These are phyloP conservation scores for Drosophila nr. medialis DNA, from an alignment of 2,888 invertebrate genomes.

Conservation along the genomic window DNA sequence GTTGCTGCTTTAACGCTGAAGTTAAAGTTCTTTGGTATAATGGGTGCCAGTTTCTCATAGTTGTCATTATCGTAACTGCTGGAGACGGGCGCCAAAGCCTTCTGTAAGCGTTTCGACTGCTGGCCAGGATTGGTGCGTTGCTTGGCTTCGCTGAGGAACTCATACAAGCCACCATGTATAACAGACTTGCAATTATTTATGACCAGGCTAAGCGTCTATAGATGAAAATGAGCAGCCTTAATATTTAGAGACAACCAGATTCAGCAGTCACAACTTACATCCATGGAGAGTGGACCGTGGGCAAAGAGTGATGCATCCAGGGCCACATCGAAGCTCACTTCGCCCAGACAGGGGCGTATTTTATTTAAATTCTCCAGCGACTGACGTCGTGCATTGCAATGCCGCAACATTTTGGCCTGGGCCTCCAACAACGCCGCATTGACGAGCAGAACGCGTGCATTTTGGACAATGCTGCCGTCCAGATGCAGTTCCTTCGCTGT, in stretches of 20 bases:
- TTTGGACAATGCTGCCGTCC: conserved; percentile 89
- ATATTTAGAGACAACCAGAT: background rate
- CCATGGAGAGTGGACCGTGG: conserved; percentile 93
- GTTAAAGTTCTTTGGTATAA: conserved; percentile 93
- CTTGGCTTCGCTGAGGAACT: conserved; percentile 85
- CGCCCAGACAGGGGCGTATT: conserved; percentile 89
- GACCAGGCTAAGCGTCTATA: conserved; percentile 84
- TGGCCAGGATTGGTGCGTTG: conserved; percentile 75
- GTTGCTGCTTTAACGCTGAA: conserved; percentile 90
- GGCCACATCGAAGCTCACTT: conserved; percentile 90
- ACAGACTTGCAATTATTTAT: conserved; percentile 85
- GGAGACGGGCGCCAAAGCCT: conserved; percentile 25
- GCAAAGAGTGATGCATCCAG: conserved; percentile 92
- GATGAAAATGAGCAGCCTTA: background rate
- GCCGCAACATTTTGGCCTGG: conserved; percentile 85
- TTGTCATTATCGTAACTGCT: conserved; percentile 85
- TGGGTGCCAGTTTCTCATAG: conserved; percentile 89
- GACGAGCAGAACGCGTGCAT: conserved; percentile 89
- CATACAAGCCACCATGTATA: conserved; percentile 85
- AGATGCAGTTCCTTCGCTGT: conserved; percentile 89
- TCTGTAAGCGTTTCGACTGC: conserved; percentile 28
- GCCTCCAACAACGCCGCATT: conserved; percentile 90
- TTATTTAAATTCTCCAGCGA: conserved; percentile 84
- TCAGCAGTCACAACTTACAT: conserved; percentile 85
- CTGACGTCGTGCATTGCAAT: conserved; percentile 82